Percentiles rank a stretch among this genome's conserved stretches.
phyloP scores from a whole-genome alignment of 2,888 invertebrate species.

The Brenthis hecate region DNA sequence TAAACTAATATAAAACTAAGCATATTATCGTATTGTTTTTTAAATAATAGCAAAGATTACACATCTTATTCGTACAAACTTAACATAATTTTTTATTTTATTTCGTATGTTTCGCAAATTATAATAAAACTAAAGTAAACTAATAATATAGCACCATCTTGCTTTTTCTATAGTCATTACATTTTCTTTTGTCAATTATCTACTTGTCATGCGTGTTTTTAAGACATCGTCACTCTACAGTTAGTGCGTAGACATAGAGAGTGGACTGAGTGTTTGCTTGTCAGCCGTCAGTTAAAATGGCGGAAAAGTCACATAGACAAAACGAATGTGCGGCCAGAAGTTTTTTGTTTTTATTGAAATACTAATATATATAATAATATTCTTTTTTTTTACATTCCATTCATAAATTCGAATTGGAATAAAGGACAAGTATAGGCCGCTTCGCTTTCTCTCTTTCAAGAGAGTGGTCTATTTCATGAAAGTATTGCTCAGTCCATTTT shows the following conservation, averaged over 20 bases:
- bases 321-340: no score
- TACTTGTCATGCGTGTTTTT: slow-evolving; percentile 10
- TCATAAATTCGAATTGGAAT: no score
- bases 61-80: slow-evolving; percentile 28
- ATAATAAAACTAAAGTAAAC: slow-evolving; percentile 40
- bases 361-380: no score
- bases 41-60: slow-evolving; percentile 29
- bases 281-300: no score
- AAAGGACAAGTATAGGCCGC: no score
- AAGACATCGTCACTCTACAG: background rate
- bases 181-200: slow-evolving; percentile 9
- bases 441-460: no score
- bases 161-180: slow-evolving; percentile 32
- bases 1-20: slow-evolving; percentile 26
- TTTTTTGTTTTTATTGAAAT: no score
- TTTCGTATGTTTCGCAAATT: slow-evolving; percentile 36
- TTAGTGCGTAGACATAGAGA: background rate
- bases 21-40: slow-evolving; percentile 21
- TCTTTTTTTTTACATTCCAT: no score
- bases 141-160: slow-evolving; percentile 49
- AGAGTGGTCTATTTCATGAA: no score
- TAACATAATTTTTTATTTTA: slow-evolving; percentile 25
- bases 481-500: no score
- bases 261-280: no score
- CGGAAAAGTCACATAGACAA: no score